These are phyloP conservation scores for Odontesthes bonariensis DNA, from an alignment of 2,113 vertebrate species.

Conservation along the genomic window DNA sequence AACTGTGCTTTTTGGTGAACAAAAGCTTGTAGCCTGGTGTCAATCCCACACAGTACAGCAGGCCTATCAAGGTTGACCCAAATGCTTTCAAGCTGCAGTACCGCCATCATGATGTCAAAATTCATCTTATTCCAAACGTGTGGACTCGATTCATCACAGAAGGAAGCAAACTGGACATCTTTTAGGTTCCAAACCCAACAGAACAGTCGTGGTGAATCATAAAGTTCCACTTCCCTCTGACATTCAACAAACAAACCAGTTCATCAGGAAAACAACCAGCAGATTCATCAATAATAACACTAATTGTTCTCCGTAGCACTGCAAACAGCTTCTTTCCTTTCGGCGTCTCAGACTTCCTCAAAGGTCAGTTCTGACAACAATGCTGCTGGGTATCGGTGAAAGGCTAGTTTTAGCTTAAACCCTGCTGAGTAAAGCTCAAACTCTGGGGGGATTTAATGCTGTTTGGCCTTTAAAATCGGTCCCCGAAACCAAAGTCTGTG, in stretches of 20 bases:
- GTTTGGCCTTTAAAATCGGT: no score
- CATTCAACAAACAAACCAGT: neutral
- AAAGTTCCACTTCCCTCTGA: neutral
- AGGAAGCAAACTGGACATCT: neutral
- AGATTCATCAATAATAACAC: conserved; percentile 13
- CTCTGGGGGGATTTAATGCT: no score
- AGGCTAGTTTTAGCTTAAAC: neutral
- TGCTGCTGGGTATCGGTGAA: neutral
- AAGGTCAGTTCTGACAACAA: conserved; percentile 14
- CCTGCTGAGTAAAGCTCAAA: no score
- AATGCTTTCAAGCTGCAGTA: neutral
- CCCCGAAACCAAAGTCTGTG: no score
- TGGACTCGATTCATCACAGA: rapidly evolving
- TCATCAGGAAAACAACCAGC: neutral
- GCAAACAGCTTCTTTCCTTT: neutral
- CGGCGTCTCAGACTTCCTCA: neutral
- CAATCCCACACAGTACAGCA: neutral
- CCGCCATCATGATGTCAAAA: neutral
- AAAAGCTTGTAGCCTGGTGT: neutral
- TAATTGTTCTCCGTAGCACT: neutral
- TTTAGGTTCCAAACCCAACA: neutral
- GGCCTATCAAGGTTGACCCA: neutral
- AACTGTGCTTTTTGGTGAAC: neutral
- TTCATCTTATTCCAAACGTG: no score
- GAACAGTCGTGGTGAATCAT: neutral